Evolutionary conservation across 30 jellyfish, hydroid and myxozoan species (phyloP).

Genomic region (Turritopsis dohrnii): DNA sequence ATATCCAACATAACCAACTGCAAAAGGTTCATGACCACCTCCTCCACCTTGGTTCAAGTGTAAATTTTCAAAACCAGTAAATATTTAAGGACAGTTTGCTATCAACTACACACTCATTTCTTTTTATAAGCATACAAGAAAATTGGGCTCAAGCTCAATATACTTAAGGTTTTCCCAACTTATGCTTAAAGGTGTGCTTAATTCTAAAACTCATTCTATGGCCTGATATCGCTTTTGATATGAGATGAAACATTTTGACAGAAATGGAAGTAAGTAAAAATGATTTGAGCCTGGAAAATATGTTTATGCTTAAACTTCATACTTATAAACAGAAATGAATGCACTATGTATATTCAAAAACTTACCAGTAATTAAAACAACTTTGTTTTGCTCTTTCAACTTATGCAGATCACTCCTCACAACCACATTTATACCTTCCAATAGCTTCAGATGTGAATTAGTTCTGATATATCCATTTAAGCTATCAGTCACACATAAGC

Average conservation of each 20-base stretch:
- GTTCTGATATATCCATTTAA: slow-evolving; percentile 54
- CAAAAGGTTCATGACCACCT: slow-evolving; percentile 92
- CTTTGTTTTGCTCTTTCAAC: slow-evolving; percentile 49
- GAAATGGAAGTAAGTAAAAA: no score
- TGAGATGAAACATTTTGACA: background rate
- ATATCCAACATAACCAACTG: slow-evolving; percentile 73
- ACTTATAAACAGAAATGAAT: no score
- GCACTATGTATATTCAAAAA: background rate
- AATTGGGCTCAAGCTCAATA: no score
- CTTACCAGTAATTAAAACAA: slow-evolving; percentile 65
- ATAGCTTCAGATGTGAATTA: slow-evolving; percentile 40
- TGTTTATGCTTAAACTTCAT: no score
- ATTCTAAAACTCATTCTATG: no score
- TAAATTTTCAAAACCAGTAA: background rate
- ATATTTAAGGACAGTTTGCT: background rate
- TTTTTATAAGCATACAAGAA: no score
- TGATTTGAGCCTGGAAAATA: no score
- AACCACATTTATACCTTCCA: slow-evolving; percentile 56
- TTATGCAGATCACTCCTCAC: slow-evolving; percentile 56
- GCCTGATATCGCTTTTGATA: background rate
- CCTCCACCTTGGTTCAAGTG: slow-evolving; percentile 67
- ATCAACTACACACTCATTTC: no score
- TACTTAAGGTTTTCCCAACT: no score
- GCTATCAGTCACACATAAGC: slow-evolving; percentile 60
- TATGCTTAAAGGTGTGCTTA: no score